These are phyloP conservation scores for Microcebus ravelobensis DNA, from an alignment of 2,113 vertebrate genomes.

Conservation along the genomic window DNA sequence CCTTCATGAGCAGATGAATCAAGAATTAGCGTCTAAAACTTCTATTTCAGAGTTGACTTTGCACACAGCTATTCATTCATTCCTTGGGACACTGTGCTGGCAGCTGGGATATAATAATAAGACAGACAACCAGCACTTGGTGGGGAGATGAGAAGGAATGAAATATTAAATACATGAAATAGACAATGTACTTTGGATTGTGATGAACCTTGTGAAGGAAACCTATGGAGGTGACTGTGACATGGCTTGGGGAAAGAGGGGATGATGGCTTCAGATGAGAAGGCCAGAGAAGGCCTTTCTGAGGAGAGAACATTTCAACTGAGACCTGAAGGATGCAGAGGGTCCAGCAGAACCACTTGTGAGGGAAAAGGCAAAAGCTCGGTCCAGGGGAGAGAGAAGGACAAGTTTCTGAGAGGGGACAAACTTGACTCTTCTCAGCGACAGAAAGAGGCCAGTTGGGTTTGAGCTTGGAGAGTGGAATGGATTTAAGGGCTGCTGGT, in stretches of 20 bases:
- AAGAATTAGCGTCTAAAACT: not conserved
- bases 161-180: not conserved
- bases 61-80: not conserved
- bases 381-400: fast-evolving
- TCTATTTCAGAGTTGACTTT: not conserved
- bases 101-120: fast-evolving
- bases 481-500: not conserved
- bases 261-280: too few species aligned
- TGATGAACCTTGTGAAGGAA: not conserved
- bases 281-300: too few species aligned
- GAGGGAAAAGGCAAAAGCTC: not conserved
- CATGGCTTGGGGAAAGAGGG: not conserved
- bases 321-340: not conserved
- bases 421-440: not conserved
- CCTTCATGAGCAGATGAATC: not conserved
- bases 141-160: not conserved
- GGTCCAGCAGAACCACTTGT: not conserved
- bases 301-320: not conserved
- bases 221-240: too few species aligned
- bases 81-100: not conserved
- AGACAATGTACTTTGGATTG: not conserved
- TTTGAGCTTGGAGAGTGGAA: not conserved
- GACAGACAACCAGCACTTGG: not conserved
- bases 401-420: not conserved
- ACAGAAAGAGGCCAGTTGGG: not conserved